These are phyloP conservation scores for Phania funesta DNA, from an alignment of 2,888 invertebrate genomes.

Conservation along the genomic window DNA sequence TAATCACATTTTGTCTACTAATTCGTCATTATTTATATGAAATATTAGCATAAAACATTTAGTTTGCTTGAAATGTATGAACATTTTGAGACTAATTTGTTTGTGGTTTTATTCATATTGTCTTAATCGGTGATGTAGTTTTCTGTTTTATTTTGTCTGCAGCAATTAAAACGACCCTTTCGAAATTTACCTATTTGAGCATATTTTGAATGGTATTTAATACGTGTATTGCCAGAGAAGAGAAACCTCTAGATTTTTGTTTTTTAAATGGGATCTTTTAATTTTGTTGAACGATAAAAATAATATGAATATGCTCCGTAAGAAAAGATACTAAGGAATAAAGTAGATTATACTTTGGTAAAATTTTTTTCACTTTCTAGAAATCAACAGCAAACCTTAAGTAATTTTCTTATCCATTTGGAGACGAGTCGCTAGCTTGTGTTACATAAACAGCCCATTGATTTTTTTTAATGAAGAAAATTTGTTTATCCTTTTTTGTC, in stretches of 20 bases:
- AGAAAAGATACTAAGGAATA: neutral
- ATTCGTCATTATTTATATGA: conserved; percentile 4
- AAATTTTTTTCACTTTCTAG: no score
- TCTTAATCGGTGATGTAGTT: neutral
- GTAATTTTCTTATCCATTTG: no score
- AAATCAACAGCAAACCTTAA: no score
- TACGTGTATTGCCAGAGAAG: no score
- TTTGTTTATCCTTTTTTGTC: no score
- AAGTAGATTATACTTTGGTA: neutral
- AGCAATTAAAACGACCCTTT: neutral
- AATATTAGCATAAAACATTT: neutral
- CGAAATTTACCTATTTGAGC: conserved; percentile 6
- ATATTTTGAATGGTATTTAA: neutral
- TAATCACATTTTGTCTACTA: neutral
- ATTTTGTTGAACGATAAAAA: no score
- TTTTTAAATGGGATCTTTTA: no score
- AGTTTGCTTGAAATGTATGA: neutral
- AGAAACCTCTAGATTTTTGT: no score
- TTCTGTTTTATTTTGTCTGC: neutral
- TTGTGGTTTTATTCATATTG: conserved; percentile 36
- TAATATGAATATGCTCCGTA: no score
- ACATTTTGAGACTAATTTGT: conserved; percentile 33
- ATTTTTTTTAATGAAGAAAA: no score
- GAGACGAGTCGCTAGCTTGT: no score
- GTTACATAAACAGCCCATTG: no score